Evolutionary conservation across 2,113 vertebrate species (phyloP), one percentile per base, ranked within the genome.

Genomic region (Pipa parva): DNA sequence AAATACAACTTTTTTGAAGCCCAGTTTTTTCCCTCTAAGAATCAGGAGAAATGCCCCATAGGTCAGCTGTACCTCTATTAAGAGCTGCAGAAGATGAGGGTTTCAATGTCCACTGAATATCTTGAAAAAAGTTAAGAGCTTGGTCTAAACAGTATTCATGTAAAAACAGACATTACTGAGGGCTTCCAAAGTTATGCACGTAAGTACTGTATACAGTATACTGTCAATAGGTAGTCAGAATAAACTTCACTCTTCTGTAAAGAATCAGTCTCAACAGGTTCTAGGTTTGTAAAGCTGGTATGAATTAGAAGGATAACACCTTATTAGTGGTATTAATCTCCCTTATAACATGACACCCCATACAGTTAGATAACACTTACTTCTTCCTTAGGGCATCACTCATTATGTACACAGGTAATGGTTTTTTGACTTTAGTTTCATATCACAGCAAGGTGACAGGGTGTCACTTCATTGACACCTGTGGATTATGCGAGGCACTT

Each of bases 391-490:
- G 26, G 7, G 21, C 2, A 7, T 21, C 12, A n/a, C 25, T 18
- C 37, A 31, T 36, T 65, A 51, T 56, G 63, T 65, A 24, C 33
- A 60, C 48, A 61, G 31, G 26, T 69, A 69, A 69, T 69, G 48
- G 66, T 24, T 25, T 51, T 59, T 21, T 42, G 31, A 69, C n/a
- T 54, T 57, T 15, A 61, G 66, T 69, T 61, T 60, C 66, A 54
- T 52, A 36, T 69, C 48, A 69, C 66, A 60, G 58, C 33, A 20
- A 45, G 59, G 49, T 54, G 57, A 12, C 11, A n/a, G 12, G 2
- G 22, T 1, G 46, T n/a, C 9, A n/a, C 25, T 49, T 15, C 33
- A 28, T 28, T 33, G 52, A 17, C 24, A 27, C 31, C 33, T 39
- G 13, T 15, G 24, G 52, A 26, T 28, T 20, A 15, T 15, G 52